Conservation (phyloP, 2,888 invertebrate species). For the Didymodactylos carnosus region DNA sequence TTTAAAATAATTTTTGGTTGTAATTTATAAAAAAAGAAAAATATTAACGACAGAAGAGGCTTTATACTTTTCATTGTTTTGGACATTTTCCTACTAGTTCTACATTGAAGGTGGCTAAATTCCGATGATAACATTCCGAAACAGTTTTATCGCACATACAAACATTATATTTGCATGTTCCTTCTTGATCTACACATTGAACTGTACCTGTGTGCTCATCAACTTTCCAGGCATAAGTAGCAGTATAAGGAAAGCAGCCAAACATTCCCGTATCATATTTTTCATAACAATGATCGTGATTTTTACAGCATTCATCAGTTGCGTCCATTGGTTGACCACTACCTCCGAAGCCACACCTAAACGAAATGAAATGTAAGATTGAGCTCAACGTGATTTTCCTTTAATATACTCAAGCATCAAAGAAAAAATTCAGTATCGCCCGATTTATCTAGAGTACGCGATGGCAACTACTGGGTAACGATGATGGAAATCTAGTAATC, state of each 20-base stretch:
- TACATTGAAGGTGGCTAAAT: not conserved
- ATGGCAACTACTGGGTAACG: no score
- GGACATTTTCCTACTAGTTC: not conserved
- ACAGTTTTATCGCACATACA: constrained; percentile 3
- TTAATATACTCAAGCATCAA: no score
- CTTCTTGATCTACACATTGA: not conserved
- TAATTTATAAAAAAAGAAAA: no score
- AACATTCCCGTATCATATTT: not conserved
- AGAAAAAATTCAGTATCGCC: no score
- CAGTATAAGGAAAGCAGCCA: not conserved
- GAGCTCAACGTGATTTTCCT: no score
- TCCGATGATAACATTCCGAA: constrained; percentile 1
- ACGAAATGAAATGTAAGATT: not conserved
- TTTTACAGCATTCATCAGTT: constrained; percentile 9
- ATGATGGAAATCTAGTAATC: no score
- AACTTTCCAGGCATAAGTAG: not conserved
- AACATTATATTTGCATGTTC: not conserved
- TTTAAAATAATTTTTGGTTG: no score
- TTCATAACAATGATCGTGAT: constrained; percentile 5
- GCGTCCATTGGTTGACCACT: constrained; percentile 4
- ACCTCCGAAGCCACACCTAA: constrained; percentile 3
- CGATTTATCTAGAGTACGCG: no score
- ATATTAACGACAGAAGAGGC: no score
- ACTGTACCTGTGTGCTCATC: not conserved
- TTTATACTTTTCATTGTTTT: not conserved